These are phyloP conservation scores for Caenorhabditis doughertyi DNA, from an alignment of 2,888 invertebrate species.

Conservation along the genomic window DNA sequence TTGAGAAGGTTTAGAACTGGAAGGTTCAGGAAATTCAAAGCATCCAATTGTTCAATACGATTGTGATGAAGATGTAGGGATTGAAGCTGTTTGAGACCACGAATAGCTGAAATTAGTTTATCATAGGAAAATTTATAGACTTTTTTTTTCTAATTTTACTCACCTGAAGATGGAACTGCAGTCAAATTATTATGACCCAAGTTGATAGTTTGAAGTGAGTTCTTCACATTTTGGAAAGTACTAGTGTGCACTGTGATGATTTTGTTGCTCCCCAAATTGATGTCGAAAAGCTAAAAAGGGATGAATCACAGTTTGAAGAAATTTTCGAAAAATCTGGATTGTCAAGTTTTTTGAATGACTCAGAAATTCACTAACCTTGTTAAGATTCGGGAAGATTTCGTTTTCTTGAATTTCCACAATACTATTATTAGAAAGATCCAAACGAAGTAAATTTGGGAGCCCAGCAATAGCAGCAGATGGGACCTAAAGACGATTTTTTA, in stretches of 20 bases:
- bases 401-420: conserved; percentile 77
- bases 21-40: conserved; percentile 82
- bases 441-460: conserved; percentile 73
- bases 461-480: conserved; percentile 74
- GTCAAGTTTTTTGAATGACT: conserved; percentile 26
- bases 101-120: conserved; percentile 74
- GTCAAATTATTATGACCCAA: conserved; percentile 80
- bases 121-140: not conserved
- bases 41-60: conserved; percentile 75
- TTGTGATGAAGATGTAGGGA: conserved; percentile 82
- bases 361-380: conserved; percentile 78
- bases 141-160: not conserved
- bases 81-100: conserved; percentile 82
- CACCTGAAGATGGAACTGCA: conserved; percentile 80
- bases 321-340: too few species aligned
- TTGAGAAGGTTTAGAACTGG: conserved; percentile 81
- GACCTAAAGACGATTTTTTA: conserved; percentile 49
- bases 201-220: conserved; percentile 81
- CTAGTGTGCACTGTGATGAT: conserved; percentile 79
- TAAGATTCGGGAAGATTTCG: conserved; percentile 76
- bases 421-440: conserved; percentile 81
- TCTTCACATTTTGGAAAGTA: conserved; percentile 80
- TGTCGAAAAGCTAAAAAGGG: conserved; percentile 79
- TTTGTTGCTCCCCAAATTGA: conserved; percentile 81
- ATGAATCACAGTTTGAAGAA: too few species aligned